These are phyloP conservation scores for Phylloscopus trochilus DNA, from an alignment of 2,113 vertebrate species.

Conservation along the genomic window DNA sequence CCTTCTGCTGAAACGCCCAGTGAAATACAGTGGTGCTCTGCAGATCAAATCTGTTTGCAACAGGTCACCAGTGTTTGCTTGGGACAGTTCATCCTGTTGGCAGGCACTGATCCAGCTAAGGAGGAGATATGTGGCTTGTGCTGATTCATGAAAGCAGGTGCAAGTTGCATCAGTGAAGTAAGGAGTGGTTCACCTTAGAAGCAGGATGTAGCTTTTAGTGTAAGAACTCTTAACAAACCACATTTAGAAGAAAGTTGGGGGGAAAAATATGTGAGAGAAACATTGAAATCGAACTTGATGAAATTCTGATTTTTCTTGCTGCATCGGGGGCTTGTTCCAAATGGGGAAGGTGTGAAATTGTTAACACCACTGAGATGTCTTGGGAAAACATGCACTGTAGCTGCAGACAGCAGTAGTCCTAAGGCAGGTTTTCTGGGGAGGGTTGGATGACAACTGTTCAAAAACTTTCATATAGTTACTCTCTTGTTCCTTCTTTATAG, in stretches of 20 bases:
- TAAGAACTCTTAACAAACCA: background rate
- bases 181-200: slow-evolving; percentile 13
- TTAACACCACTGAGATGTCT: background rate
- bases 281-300: background rate
- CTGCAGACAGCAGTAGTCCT: background rate
- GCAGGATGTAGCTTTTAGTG: background rate
- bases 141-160: background rate
- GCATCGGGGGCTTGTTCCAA: background rate
- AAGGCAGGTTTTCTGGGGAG: background rate
- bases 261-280: background rate
- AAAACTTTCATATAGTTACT: background rate
- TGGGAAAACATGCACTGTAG: background rate
- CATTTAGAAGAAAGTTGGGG: background rate
- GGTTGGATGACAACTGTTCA: background rate
- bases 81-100: background rate
- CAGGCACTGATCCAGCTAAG: background rate
- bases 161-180: background rate
- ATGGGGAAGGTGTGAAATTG: rapidly evolving
- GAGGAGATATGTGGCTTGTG: background rate
- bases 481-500: background rate
- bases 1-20: background rate
- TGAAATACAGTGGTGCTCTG: background rate
- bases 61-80: background rate
- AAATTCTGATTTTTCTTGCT: background rate
- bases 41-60: background rate